phyloP scores from a whole-genome alignment of 2,888 invertebrate species.

The Eumerus sabulonum region DNA sequence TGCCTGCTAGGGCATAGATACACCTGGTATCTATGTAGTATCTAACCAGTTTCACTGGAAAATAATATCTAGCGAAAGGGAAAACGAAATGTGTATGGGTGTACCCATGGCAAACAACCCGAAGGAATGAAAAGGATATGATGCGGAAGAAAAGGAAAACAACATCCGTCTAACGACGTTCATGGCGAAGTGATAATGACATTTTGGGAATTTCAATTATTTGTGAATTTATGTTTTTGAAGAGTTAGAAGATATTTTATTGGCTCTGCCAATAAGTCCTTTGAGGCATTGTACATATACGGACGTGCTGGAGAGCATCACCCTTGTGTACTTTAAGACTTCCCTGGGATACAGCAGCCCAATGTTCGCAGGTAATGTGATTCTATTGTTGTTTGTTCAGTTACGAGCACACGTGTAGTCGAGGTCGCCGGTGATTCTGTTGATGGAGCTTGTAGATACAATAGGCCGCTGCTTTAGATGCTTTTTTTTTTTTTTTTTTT shows the following conservation, averaged over 20 bases:
- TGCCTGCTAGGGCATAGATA: slow-evolving; percentile 10
- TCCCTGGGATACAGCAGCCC: too few relatives aligned
- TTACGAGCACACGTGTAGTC: too few relatives aligned
- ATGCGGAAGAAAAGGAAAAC: slow-evolving; percentile 1
- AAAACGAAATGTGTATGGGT: neutral
- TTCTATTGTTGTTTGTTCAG: slow-evolving; percentile 9
- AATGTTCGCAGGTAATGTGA: slow-evolving; percentile 8
- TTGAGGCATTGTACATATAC: slow-evolving; percentile 18
- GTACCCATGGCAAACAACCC: neutral
- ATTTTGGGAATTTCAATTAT: slow-evolving; percentile 55
- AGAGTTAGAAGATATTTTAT: slow-evolving; percentile 27
- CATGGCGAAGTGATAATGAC: slow-evolving; percentile 51
- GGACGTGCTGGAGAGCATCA: too few relatives aligned
- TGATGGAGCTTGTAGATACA: too few relatives aligned
- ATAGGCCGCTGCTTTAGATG: too few relatives aligned
- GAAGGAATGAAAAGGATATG: too few relatives aligned
- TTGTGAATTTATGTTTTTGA: slow-evolving; percentile 49
- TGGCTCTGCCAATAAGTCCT: slow-evolving; percentile 45
- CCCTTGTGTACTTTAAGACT: too few relatives aligned
- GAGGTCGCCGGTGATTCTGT: too few relatives aligned
- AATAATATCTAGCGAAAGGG: neutral
- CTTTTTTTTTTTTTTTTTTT: too few relatives aligned
- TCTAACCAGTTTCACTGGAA: neutral
- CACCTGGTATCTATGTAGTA: slow-evolving; percentile 5
- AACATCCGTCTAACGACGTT: slow-evolving; percentile 25